These are phyloP conservation scores for Pammene fasciana DNA, from an alignment of 2,888 invertebrate species.

Conservation along the genomic window DNA sequence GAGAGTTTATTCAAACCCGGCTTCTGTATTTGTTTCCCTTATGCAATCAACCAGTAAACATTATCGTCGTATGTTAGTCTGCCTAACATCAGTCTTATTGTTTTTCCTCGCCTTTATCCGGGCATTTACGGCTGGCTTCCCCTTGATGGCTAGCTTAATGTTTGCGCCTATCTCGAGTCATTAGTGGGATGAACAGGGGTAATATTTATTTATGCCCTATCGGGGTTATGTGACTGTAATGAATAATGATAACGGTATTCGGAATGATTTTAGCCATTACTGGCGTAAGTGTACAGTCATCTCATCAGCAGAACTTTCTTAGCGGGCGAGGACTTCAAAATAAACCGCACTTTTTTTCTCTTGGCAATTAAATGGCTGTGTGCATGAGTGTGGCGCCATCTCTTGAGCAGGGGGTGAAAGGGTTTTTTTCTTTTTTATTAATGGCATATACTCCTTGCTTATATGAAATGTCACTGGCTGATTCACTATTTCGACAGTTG, in stretches of 20 bases:
- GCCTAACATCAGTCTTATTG: constrained; percentile 40
- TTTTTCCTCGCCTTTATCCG: constrained; percentile 39
- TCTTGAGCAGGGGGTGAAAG: too few relatives aligned
- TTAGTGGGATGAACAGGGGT: constrained; percentile 32
- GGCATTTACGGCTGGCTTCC: constrained; percentile 36
- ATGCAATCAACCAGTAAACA: constrained; percentile 22
- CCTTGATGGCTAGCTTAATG: constrained; percentile 37
- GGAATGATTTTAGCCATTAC: neutral
- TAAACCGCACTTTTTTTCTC: too few relatives aligned
- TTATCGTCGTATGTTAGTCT: constrained; percentile 32
- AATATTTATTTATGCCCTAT: constrained; percentile 36
- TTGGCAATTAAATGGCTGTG: too few relatives aligned
- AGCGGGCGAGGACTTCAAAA: too few relatives aligned
- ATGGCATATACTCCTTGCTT: too few relatives aligned
- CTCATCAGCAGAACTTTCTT: too few relatives aligned
- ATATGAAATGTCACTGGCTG: too few relatives aligned
- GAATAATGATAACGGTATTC: constrained; percentile 11
- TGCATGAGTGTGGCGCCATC: too few relatives aligned
- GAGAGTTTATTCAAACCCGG: neutral
- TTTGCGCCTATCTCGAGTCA: constrained; percentile 33
- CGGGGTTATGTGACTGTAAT: constrained; percentile 14
- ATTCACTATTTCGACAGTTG: too few relatives aligned
- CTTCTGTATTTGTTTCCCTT: constrained; percentile 23
- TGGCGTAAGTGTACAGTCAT: too few relatives aligned
- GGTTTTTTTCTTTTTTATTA: too few relatives aligned